Percentiles rank a stretch among this genome's conserved stretches.
phyloP scores from a whole-genome alignment of 2,113 vertebrate species.

The Myrmecobius fasciatus region DNA sequence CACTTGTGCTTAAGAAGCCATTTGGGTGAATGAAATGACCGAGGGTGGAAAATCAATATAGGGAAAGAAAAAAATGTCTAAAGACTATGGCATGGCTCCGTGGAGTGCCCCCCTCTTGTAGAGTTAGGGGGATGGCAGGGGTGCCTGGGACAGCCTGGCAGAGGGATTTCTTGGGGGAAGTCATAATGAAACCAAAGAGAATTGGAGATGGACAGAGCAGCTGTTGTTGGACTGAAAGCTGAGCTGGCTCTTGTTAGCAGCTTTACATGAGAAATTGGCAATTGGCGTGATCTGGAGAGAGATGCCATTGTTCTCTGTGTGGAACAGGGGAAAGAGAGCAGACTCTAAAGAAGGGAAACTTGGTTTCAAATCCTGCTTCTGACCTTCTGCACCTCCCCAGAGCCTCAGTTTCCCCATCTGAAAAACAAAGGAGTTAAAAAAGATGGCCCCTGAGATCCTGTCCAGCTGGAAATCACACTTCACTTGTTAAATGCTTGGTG shows the following conservation, averaged over 20 bases:
- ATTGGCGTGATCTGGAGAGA: conserved; percentile 57
- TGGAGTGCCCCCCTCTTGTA: conserved; percentile 76
- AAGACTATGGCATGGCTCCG: conserved; percentile 66
- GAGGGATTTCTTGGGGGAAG: conserved; percentile 52
- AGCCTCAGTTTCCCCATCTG: neutral
- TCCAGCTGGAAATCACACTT: neutral
- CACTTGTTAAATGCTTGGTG: neutral
- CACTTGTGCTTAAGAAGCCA: neutral
- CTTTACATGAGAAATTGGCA: conserved; percentile 46
- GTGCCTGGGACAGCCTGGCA: conserved; percentile 66
- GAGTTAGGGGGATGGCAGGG: conserved; percentile 82
- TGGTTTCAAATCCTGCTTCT: neutral
- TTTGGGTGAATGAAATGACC: neutral
- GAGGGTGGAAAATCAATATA: neutral
- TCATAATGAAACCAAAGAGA: conserved; percentile 21
- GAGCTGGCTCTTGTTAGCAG: conserved; percentile 29
- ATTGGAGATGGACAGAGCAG: neutral
- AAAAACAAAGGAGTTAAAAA: neutral
- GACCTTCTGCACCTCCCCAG: neutral
- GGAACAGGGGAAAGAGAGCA: neutral
- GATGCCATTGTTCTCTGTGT: neutral
- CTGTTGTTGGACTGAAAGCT: conserved; percentile 46
- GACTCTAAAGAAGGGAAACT: neutral
- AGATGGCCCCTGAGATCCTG: neutral
- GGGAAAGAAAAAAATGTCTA: neutral